A percentile compares a stretch with the other conserved stretches of the same genome.
These are phyloP conservation scores for Drosophila picticornis DNA, from an alignment of 2,888 invertebrate species.

Conservation along the genomic window DNA sequence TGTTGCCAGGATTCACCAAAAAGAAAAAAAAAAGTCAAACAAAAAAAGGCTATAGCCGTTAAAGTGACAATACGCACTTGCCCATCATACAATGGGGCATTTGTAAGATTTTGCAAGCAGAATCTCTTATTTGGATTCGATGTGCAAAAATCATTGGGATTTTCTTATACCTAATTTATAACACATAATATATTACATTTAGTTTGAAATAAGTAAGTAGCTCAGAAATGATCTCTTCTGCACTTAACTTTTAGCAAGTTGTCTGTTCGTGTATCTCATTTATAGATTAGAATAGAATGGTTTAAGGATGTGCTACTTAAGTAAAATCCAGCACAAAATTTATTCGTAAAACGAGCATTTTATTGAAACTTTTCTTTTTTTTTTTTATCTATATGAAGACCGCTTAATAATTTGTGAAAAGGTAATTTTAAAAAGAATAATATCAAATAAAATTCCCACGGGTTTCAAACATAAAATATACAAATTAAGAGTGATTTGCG, in stretches of 20 bases:
- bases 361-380: background rate
- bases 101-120: background rate
- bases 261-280: background rate
- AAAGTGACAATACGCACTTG: slow-evolving; percentile 58
- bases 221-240: background rate
- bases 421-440: too few species aligned
- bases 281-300: background rate
- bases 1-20: slow-evolving; percentile 47
- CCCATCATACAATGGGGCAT: slow-evolving; percentile 26
- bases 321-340: background rate
- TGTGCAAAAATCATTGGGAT: background rate
- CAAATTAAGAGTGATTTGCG: background rate
- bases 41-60: slow-evolving; percentile 31
- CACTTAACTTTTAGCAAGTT: background rate
- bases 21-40: slow-evolving; percentile 25
- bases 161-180: background rate
- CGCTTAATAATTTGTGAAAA: background rate
- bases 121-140: background rate
- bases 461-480: background rate
- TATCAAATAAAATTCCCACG: background rate
- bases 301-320: background rate
- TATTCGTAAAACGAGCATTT: background rate
- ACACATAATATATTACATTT: too few species aligned
- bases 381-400: rapidly evolving
- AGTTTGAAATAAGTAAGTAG: background rate